phyloP scores from a whole-genome alignment of 1,140 invertebrate species.

The Conus betulinus region DNA sequence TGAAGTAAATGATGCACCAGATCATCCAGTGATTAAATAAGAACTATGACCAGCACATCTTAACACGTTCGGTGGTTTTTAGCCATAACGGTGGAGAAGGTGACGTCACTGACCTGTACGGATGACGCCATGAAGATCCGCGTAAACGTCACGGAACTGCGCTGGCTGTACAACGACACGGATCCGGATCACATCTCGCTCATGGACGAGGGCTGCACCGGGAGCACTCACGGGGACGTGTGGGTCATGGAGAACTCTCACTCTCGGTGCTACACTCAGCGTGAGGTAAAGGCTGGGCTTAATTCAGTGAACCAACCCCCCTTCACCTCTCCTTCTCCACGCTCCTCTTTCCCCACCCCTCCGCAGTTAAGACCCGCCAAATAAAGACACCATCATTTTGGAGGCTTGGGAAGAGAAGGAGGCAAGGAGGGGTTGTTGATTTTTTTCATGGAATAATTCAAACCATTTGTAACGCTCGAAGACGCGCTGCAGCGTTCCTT shows the following conservation, averaged over 20 bases:
- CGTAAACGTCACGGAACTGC: slow-evolving; percentile 33
- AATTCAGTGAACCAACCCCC: no score
- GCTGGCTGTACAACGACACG: slow-evolving; percentile 32
- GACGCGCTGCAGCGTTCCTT: no score
- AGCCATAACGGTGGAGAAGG: slow-evolving; percentile 30
- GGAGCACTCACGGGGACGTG: neutral
- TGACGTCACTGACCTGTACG: slow-evolving; percentile 24
- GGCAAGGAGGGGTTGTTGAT: no score
- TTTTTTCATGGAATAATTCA: no score
- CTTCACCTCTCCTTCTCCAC: neutral
- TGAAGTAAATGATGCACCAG: no score
- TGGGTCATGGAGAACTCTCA: slow-evolving; percentile 31
- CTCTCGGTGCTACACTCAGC: slow-evolving; percentile 31
- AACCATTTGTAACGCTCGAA: no score
- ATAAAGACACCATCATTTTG: no score
- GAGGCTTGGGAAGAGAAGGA: no score
- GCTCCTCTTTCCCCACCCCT: neutral
- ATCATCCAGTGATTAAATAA: neutral
- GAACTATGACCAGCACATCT: neutral
- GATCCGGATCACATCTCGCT: slow-evolving; percentile 31
- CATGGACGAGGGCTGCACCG: slow-evolving; percentile 32
- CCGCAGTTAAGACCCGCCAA: neutral
- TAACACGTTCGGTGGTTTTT: no score
- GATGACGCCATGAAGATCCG: slow-evolving; percentile 30
- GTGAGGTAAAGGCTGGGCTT: neutral